phyloP scores from a whole-genome alignment of 1,140 invertebrate genomes.

The Colletes latitarsis region DNA sequence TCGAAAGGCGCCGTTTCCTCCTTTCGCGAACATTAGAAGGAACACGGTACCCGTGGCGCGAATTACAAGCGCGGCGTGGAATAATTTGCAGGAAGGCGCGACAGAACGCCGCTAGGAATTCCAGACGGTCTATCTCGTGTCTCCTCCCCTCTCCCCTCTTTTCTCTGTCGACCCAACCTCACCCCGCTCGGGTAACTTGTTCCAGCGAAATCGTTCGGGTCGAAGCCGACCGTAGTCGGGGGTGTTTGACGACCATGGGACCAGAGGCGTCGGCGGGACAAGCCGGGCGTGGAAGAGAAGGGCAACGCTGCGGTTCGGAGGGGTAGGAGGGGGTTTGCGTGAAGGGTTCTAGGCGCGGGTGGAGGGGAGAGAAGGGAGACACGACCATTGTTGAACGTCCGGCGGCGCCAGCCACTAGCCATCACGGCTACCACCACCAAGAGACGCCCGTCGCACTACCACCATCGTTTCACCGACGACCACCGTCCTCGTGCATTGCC shows the following conservation, averaged over 20 bases:
- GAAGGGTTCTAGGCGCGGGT: slow-evolving; percentile 44
- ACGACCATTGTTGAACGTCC: slow-evolving; percentile 75
- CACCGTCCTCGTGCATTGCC: slow-evolving; percentile 39
- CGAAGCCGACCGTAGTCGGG: slow-evolving; percentile 69
- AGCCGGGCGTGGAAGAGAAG: slow-evolving; percentile 50
- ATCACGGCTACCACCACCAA: slow-evolving; percentile 65
- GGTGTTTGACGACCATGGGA: slow-evolving; percentile 71
- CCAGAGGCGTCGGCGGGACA: slow-evolving; percentile 64
- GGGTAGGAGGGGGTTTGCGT: background rate
- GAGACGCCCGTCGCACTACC: slow-evolving; percentile 40
- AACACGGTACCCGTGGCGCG: background rate
- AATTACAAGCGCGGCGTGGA: slow-evolving; percentile 9
- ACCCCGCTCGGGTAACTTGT: slow-evolving; percentile 5
- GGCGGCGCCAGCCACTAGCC: slow-evolving; percentile 76
- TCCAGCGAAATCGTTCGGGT: slow-evolving; percentile 40
- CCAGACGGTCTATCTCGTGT: background rate
- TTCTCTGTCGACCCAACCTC: no score
- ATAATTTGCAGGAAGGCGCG: slow-evolving; percentile 21
- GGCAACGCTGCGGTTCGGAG: slow-evolving; percentile 46
- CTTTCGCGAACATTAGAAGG: no score
- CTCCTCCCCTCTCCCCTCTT: background rate
- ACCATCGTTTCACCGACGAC: slow-evolving; percentile 48
- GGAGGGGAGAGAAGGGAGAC: slow-evolving; percentile 48
- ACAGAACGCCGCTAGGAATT: slow-evolving; percentile 27
- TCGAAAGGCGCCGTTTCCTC: no score